A percentile compares a stretch with the other conserved stretches of the same genome.
These are phyloP conservation scores for Melitaea cinxia DNA, from an alignment of 1,140 invertebrate species.

Conservation along the genomic window DNA sequence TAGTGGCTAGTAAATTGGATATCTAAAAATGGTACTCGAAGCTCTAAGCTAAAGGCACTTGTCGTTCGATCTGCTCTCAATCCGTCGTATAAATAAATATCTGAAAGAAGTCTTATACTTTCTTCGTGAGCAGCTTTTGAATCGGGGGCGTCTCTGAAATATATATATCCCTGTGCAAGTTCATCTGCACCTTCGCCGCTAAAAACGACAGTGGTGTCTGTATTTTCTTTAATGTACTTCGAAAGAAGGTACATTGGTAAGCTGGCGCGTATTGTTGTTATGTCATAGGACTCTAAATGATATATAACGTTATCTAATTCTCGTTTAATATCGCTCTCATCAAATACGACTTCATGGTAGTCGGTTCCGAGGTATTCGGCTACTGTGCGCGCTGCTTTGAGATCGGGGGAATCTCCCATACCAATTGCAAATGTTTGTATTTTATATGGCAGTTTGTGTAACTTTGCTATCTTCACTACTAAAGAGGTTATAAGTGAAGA, in stretches of 20 bases:
- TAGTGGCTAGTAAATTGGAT: slow-evolving; percentile 91
- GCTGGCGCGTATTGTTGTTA: slow-evolving; percentile 94
- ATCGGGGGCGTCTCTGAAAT: slow-evolving; percentile 93
- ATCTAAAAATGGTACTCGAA: slow-evolving; percentile 94
- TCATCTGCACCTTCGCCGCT: slow-evolving; percentile 97
- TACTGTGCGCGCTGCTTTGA: slow-evolving; percentile 91
- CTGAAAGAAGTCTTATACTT: slow-evolving; percentile 85
- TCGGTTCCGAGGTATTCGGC: slow-evolving; percentile 92
- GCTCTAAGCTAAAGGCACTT: slow-evolving; percentile 90
- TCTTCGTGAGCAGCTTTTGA: slow-evolving; percentile 88
- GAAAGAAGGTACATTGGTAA: slow-evolving; percentile 82
- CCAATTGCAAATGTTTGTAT: slow-evolving; percentile 94
- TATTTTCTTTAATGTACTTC: slow-evolving; percentile 78
- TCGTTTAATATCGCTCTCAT: slow-evolving; percentile 88
- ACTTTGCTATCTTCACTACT: slow-evolving; percentile 85
- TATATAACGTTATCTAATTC: slow-evolving; percentile 92
- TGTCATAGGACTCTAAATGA: slow-evolving; percentile 93
- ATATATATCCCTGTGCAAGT: slow-evolving; percentile 94
- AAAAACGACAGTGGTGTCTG: slow-evolving; percentile 85
- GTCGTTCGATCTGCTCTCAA: slow-evolving; percentile 93
- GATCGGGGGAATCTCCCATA: slow-evolving; percentile 92
- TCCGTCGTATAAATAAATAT: slow-evolving; percentile 90
- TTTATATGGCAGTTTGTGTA: slow-evolving; percentile 85
- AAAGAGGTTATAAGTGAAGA: slow-evolving; percentile 93
- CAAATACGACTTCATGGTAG: slow-evolving; percentile 93